phyloP scores from a whole-genome alignment of 2,888 invertebrate species.

The Zele albiditarsus region DNA sequence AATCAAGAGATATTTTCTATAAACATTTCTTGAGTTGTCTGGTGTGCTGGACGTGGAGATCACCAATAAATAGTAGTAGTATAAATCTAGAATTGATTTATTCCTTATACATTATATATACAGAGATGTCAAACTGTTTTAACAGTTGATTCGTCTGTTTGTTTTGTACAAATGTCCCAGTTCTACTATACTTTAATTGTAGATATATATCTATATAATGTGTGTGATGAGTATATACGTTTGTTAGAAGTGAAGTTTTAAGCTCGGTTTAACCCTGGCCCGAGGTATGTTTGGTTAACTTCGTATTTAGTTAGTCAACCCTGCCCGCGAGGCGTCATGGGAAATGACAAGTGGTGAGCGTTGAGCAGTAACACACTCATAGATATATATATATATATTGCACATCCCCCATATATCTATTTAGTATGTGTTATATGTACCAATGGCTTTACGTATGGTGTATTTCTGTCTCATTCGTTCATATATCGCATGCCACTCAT shows the following conservation, averaged over 20 bases:
- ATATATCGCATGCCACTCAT: slow-evolving; percentile 11
- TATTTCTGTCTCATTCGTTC: slow-evolving; percentile 5
- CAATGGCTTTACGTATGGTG: slow-evolving; percentile 11
- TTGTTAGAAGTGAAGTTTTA: slow-evolving; percentile 53
- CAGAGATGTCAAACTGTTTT: slow-evolving; percentile 60
- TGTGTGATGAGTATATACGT: neutral
- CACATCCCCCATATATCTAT: slow-evolving; percentile 17
- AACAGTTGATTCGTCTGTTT: slow-evolving; percentile 68
- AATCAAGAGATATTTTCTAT: slow-evolving; percentile 60
- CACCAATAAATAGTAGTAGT: neutral
- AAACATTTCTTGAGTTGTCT: slow-evolving; percentile 60
- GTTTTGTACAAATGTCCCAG: slow-evolving; percentile 16
- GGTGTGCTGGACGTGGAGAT: neutral
- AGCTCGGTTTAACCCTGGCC: slow-evolving; percentile 71
- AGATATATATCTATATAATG: neutral
- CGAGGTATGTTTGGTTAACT: slow-evolving; percentile 67
- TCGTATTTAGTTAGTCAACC: slow-evolving; percentile 72
- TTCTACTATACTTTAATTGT: slow-evolving; percentile 3
- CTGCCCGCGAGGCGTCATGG: slow-evolving; percentile 69
- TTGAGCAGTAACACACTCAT: slow-evolving; percentile 39
- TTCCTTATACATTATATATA: slow-evolving; percentile 7
- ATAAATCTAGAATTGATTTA: slow-evolving; percentile 20
- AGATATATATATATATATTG: slow-evolving; percentile 27
- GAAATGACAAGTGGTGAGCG: slow-evolving; percentile 70
- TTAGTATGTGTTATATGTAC: slow-evolving; percentile 25